These are phyloP conservation scores for Smutsia temminckii DNA, from an alignment of 2,797 vertebrate species.

Conservation along the genomic window DNA sequence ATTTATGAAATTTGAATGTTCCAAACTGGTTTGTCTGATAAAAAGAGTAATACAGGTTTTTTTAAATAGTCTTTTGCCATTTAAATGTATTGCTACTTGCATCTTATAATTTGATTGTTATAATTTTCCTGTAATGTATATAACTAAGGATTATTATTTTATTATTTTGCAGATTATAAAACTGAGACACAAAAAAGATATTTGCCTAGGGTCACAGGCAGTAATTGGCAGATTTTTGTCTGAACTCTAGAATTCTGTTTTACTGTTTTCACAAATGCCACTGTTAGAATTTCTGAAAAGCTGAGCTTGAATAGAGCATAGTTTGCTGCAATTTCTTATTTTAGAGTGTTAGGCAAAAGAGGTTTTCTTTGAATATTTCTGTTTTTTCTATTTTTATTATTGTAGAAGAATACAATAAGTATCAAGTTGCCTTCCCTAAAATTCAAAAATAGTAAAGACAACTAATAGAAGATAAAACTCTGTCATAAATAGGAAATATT, in stretches of 20 bases:
- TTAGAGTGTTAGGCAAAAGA: neutral
- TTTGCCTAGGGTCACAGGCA: neutral
- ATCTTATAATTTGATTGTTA: conserved; percentile 6
- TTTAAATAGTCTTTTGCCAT: neutral
- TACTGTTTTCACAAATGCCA: neutral
- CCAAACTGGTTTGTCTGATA: neutral
- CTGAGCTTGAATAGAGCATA: neutral
- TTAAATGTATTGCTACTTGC: neutral
- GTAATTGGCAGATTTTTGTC: neutral
- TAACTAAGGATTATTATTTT: neutral
- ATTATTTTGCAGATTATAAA: conserved; percentile 17
- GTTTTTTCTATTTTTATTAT: neutral
- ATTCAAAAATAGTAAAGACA: neutral
- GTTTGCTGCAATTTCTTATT: neutral
- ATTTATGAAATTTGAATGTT: neutral
- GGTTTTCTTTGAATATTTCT: neutral
- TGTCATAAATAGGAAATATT: neutral
- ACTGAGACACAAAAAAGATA: neutral
- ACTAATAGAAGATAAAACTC: neutral
- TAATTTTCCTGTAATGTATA: neutral
- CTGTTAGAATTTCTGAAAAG: neutral
- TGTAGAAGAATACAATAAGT: neutral
- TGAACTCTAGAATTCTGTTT: neutral
- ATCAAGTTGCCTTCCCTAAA: neutral
- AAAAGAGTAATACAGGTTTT: neutral